A percentile compares a stretch with the other conserved stretches of the same genome.
phyloP scores from a whole-genome alignment of 2,888 invertebrate species.

The Alcis repandata region DNA sequence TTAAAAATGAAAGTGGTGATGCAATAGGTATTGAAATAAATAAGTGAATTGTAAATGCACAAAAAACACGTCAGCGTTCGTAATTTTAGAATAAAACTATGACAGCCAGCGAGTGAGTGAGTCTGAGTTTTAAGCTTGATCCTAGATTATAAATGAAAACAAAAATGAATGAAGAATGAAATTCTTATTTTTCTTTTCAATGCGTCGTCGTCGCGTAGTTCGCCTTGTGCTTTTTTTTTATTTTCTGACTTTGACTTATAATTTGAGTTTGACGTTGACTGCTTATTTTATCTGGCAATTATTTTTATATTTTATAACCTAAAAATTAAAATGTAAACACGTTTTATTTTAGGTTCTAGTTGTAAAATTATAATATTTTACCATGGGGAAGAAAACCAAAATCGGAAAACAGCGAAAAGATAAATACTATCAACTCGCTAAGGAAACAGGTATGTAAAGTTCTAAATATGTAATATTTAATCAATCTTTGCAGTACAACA shows the following conservation, averaged over 20 bases:
- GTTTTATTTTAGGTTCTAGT: background rate
- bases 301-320: constrained; percentile 5
- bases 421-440: constrained; percentile 99
- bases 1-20: constrained; percentile 31
- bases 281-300: background rate
- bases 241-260: background rate
- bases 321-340: constrained; percentile 37
- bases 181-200: too few relatives aligned
- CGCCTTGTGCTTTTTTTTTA: constrained; percentile 9
- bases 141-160: too few relatives aligned
- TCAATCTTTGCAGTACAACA: background rate
- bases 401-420: constrained; percentile 99
- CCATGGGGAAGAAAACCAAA: constrained; percentile 98
- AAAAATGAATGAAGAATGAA: too few relatives aligned
- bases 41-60: constrained; percentile 17
- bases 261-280: background rate
- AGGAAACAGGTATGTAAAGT: constrained; percentile 94
- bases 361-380: constrained; percentile 48
- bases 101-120: too few relatives aligned
- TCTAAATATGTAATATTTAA: constrained; percentile 9
- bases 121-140: too few relatives aligned
- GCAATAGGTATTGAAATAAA: constrained; percentile 33
- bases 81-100: constrained; percentile 37
- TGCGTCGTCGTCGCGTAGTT: too few relatives aligned
- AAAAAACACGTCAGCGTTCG: constrained; percentile 46